Evolutionary conservation across 2,888 invertebrate genomes (phyloP), one percentile per base, ranked within the genome.

Genomic region (Eledone cirrhosa): DNA sequence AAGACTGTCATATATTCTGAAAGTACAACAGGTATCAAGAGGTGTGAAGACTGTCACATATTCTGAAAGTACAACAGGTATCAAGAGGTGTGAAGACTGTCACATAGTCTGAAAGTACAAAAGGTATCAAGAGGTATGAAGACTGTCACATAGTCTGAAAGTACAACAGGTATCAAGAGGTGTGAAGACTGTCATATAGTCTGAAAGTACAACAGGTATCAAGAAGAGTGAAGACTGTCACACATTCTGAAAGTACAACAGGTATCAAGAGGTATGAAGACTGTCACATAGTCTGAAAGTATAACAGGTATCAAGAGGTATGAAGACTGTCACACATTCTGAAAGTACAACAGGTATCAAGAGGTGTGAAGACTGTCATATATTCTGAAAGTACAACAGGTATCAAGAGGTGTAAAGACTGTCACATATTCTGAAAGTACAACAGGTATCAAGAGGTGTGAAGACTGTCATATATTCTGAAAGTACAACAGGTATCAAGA

Each of bases 11-110:
- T 97, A 93, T 29, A 98, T 91, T 82, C 90, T 88, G 83, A 29
- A 29, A 29, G n/a, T 14, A 1, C 19, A 67, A 67, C 16, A 22
- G 0, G 27, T 2, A 29, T 2, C 11, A 67, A 24, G 0, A 94
- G 89, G 95, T 94, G 22, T 95, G 93, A 27, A 99, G 93, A 0
- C 95, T 96, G 86, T 98, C 98, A 33, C 97, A 93, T 29, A 98
- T 91, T 82, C 90, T 88, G 83, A 29, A 29, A 29, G n/a, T 14
- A 1, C 19, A 67, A 67, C 16, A 22, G 0, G 27, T 2, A 29
- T 2, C 11, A 67, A 24, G 0, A 94, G 89, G 95, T 94, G 22
- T 95, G 93, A 27, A 99, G 93, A 0, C 95, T 96, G 86, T 98
- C 98, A 33, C 97, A 93, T 29, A 98, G 91, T 82, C 90, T 88